phyloP scores from a whole-genome alignment of 92 coral and sea anemone species.

The Porites divaricata region DNA sequence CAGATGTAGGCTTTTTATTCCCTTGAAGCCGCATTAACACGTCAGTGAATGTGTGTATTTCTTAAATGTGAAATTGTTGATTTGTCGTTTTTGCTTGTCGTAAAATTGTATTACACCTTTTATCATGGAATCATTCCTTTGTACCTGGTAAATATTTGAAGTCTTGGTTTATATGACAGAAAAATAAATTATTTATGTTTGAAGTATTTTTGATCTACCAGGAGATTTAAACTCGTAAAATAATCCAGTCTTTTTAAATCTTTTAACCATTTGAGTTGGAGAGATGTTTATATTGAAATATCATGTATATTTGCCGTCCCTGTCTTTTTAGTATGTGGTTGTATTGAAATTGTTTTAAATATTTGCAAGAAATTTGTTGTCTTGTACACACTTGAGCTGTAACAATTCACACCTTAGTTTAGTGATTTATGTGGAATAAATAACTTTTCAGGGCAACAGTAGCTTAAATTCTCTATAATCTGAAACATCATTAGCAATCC shows the following conservation, averaged over 20 bases:
- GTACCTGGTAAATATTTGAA: constrained; percentile 51
- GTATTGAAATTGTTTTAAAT: background rate
- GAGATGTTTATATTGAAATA: background rate
- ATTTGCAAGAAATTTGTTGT: background rate
- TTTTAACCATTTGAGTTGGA: background rate
- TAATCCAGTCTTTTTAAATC: background rate
- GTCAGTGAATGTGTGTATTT: too few species aligned
- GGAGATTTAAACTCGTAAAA: background rate
- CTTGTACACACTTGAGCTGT: background rate
- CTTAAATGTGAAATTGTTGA: background rate
- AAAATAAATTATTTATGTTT: constrained; percentile 44
- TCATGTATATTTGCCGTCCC: background rate
- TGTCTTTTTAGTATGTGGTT: background rate
- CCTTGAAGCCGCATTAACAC: background rate
- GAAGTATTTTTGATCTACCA: constrained; percentile 8
- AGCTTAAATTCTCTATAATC: too few species aligned
- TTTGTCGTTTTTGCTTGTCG: constrained; percentile 9
- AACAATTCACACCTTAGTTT: background rate
- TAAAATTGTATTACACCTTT: background rate
- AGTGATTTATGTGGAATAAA: background rate
- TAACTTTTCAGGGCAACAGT: background rate
- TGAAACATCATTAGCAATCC: too few species aligned
- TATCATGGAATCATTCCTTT: constrained; percentile 30
- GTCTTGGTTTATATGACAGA: constrained; percentile 30
- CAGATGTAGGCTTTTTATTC: background rate